These are phyloP conservation scores for Drosophila paranaensis DNA, from an alignment of 2,888 invertebrate species.

Conservation along the genomic window DNA sequence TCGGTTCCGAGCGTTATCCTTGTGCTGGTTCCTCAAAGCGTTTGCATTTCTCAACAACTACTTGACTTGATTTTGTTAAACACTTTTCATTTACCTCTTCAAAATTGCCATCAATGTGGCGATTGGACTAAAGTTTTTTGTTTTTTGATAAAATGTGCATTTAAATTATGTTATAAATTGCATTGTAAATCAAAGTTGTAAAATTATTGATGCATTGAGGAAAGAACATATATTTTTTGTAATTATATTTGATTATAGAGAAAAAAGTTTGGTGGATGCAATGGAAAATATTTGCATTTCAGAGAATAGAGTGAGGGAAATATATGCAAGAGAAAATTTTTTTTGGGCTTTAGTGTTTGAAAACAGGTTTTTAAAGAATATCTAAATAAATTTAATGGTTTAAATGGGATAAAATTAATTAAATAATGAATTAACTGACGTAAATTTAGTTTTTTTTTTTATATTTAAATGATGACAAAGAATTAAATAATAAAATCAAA, in stretches of 20 bases:
- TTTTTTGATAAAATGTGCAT: conserved; percentile 42
- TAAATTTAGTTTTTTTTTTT: too few species aligned
- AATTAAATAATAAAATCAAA: too few species aligned
- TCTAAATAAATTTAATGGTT: not conserved
- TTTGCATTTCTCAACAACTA: conserved; percentile 55
- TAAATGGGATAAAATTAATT: too few species aligned
- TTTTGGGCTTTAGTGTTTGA: conserved; percentile 82
- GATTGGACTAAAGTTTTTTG: conserved; percentile 90
- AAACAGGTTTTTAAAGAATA: conserved; percentile 12
- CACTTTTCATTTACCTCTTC: conserved; percentile 91
- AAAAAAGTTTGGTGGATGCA: conserved; percentile 23
- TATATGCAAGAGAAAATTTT: conserved; percentile 75
- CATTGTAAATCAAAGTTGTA: conserved; percentile 44
- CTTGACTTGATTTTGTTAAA: conserved; percentile 37
- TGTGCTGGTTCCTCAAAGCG: conserved; percentile 37
- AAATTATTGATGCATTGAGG: conserved; percentile 43
- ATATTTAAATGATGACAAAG: too few species aligned
- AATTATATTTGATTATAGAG: conserved; percentile 38
- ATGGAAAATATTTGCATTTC: conserved; percentile 43
- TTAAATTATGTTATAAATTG: conserved; percentile 47
- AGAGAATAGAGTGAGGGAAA: conserved; percentile 75
- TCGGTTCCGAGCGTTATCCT: conserved; percentile 46
- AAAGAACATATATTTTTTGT: conserved; percentile 35
- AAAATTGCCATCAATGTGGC: conserved; percentile 97
- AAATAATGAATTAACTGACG: too few species aligned